Percentiles rank a stretch among this genome's conserved stretches.
phyloP scores from a whole-genome alignment of 2,888 invertebrate genomes.

The Perdita meconis region DNA sequence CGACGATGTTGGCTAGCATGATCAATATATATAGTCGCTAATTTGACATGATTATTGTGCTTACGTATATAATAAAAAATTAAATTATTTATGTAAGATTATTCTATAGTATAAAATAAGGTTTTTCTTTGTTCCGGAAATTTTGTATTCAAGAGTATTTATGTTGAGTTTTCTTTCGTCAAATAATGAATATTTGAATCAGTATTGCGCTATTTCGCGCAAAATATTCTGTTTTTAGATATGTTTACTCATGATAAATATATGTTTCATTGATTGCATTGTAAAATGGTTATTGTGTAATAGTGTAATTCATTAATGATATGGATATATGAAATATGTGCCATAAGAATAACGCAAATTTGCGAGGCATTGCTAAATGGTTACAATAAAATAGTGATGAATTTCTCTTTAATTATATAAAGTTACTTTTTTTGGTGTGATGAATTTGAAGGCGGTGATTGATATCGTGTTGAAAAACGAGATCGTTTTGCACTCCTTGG shows the following conservation, averaged over 20 bases:
- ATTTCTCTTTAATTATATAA: no score
- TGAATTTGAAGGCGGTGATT: neutral
- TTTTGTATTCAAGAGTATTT: neutral
- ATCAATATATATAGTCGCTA: neutral
- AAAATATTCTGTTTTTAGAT: constrained; percentile 39
- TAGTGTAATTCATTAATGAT: neutral
- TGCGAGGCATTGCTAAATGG: no score
- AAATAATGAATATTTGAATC: constrained; percentile 2
- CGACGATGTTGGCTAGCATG: constrained; percentile 33
- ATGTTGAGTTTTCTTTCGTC: neutral
- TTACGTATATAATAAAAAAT: constrained; percentile 1
- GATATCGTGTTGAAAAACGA: neutral
- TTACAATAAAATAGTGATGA: no score
- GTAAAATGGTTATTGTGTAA: neutral
- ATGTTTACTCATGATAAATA: neutral
- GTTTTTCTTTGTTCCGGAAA: neutral
- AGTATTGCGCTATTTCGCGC: constrained; percentile 49
- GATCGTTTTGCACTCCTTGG: constrained; percentile 10
- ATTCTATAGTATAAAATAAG: neutral
- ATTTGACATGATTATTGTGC: neutral
- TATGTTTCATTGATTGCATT: constrained; percentile 3
- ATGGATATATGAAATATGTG: neutral
- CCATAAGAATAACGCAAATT: no score
- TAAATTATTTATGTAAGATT: neutral
- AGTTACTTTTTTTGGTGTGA: constrained; percentile 18